Base-by-base conservation (phyloP, 2,888 invertebrate species). In the Octodonta nipae region DNA sequence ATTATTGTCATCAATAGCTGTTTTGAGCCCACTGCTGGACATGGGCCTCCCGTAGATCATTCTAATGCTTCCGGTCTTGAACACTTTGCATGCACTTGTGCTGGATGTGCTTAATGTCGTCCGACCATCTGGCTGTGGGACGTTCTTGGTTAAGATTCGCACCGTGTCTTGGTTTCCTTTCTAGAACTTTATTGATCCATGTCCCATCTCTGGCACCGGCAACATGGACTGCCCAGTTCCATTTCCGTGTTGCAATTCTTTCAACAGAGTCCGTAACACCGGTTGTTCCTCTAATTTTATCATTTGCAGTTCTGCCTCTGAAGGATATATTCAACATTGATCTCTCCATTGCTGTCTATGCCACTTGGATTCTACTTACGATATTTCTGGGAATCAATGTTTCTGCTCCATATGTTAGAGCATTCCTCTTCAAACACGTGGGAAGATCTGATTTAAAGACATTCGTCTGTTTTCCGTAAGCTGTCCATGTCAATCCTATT, bases 391-490 rank as follows among this genome's bases (percentile, higher is more conserved):
- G 20, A n/a, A n/a, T 20, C 20, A 6, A n/a, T 20, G 20, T 7
- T 20, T 20, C 20, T 20, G 20, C 7, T 20, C 20, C 20, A 20
- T 20, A 20, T 20, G 20, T 20, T n/a, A 20, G 20, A 20, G n/a
- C 20, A 7, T 6, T 6, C 6, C 6, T 7, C 20, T 7, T n/a
- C 7, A 6, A 20, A 6, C 20, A n/a, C 6, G 6, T n/a, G n/a
- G n/a, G n/a, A 20, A 20, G 6, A 6, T 20, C n/a, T n/a, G 13
- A 6, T 15, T 28, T 13, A 13, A 28, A 13, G 11, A 13, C 28
- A 14, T 28, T 28, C 13, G 13, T 13, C 28, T 13, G 28, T 28
- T 28, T 28, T 28, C 28, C 28, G 13, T 28, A 28, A 28, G 10
- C 28, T 28, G 28, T 13, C 11, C 12, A 13, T 13, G 28, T 28